Evolutionary conservation across 2,113 vertebrate genomes (phyloP), one percentile per base, ranked within the genome.

Genomic region (Stictonetta naevosa): DNA sequence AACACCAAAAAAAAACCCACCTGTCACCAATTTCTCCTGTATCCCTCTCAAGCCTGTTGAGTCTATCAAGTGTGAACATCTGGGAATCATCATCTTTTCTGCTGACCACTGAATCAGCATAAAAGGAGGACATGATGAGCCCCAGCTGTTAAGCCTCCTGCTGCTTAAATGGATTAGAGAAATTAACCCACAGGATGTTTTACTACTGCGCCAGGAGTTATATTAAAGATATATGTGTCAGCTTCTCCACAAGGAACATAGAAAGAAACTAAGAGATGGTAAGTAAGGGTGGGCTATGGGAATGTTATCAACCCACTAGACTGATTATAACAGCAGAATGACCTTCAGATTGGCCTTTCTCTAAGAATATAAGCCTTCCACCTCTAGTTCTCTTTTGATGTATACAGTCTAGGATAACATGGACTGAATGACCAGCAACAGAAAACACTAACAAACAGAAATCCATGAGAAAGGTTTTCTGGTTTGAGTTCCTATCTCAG

Each of bases 31-130:
- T 96, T 93, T 80, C 26, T 48, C 26, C 55, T 85, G 18, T 77
- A 82, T 87, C 95, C 21, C 63, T 95, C 90, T 92, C 88, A 90
- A 97, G 95, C 46, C 87, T 86, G 34, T 79, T 92, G 90, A 83
- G 38, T 90, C 62, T 94, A 92, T 84, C 78, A 73, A 93, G 76
- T 88, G 78, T 74, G 93, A 95, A 95, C 94, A 97, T 97, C 89
- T 97, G 95, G 95, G 92, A 92, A 92, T 93, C 83, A 88, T 96
- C 90, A 48, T 91, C 72, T 95, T 97, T 97, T 97, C 92, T 96
- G 86, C 88, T 96, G 82, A 97, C 96, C 91, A 82, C 53, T 91
- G 90, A 95, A 86, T 96, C 93, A 96, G 92, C 89, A 94, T 80
- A 93, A 97, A 90, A 90, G 69, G 56, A 97, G 62, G 62, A 94